Conservation (phyloP, 2,888 invertebrate genomes). For the Oligia strigilis region DNA sequence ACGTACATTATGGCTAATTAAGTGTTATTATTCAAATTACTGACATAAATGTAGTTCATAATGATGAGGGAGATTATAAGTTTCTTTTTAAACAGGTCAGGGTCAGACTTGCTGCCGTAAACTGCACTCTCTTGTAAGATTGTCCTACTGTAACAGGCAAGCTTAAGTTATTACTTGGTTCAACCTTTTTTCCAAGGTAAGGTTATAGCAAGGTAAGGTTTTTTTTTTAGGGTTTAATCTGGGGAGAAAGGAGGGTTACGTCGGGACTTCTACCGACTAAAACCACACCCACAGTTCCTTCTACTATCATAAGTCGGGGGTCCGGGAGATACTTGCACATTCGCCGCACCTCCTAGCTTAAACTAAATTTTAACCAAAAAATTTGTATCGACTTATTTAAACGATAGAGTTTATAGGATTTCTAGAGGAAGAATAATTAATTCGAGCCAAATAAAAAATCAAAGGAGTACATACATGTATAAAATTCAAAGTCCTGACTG, state of each 20-base stretch:
- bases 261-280: neutral
- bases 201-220: no score
- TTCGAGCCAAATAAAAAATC: neutral
- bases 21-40: slow-evolving; percentile 37
- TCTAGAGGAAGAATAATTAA: neutral
- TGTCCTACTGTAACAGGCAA: neutral
- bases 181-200: neutral
- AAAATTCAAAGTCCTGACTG: no score
- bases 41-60: slow-evolving; percentile 22
- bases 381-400: neutral
- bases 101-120: neutral
- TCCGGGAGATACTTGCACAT: neutral
- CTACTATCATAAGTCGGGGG: neutral
- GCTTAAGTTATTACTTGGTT: neutral
- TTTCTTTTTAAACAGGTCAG: slow-evolving; percentile 47
- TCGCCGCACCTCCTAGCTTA: neutral
- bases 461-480: neutral
- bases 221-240: no score
- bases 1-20: slow-evolving; percentile 48
- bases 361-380: neutral
- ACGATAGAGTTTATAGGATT: neutral
- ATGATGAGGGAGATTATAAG: slow-evolving; percentile 10
- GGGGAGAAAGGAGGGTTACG: no score
- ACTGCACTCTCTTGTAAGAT: neutral
- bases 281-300: neutral